These are phyloP conservation scores for Drosophila ambigua DNA, from an alignment of 1,140 invertebrate species.

Conservation along the genomic window DNA sequence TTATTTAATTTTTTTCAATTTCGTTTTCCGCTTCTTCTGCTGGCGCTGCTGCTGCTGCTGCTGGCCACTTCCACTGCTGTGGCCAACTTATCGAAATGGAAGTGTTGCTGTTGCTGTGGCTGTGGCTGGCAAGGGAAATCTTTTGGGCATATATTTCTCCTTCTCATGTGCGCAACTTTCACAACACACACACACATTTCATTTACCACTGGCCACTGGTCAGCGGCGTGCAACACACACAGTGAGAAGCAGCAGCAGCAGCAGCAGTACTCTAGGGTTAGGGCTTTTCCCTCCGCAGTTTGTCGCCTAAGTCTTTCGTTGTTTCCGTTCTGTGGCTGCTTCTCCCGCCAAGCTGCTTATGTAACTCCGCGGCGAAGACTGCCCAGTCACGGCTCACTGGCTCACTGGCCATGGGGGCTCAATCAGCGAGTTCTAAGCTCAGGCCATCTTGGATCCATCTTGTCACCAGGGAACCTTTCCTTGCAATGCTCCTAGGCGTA, in stretches of 20 bases:
- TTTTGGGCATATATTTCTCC: conserved; percentile 28
- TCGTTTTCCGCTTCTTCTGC: conserved; percentile 17
- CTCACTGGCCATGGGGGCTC: no score
- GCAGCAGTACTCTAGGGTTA: neutral
- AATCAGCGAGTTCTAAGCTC: no score
- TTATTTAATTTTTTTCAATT: conserved; percentile 52
- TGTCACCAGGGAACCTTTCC: no score
- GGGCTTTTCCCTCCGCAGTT: conserved; percentile 31
- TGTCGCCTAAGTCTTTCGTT: conserved; percentile 59
- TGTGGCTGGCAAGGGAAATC: conserved; percentile 48
- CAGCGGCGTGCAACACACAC: conserved; percentile 7
- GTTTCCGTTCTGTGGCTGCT: neutral
- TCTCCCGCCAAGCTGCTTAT: no score
- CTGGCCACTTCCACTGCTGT: conserved; percentile 9
- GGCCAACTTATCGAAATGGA: conserved; percentile 49
- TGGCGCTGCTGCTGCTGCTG: neutral
- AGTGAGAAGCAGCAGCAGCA: neutral
- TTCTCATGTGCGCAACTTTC: conserved; percentile 52
- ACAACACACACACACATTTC: conserved; percentile 32
- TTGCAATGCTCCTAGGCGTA: no score
- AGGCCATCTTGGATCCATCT: no score
- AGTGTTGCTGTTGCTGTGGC: neutral
- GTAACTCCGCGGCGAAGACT: no score
- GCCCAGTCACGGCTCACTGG: no score
- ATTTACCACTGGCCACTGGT: conserved; percentile 11